Evolutionary conservation across 2,113 vertebrate species (phyloP).

Genomic region (Passer domesticus): DNA sequence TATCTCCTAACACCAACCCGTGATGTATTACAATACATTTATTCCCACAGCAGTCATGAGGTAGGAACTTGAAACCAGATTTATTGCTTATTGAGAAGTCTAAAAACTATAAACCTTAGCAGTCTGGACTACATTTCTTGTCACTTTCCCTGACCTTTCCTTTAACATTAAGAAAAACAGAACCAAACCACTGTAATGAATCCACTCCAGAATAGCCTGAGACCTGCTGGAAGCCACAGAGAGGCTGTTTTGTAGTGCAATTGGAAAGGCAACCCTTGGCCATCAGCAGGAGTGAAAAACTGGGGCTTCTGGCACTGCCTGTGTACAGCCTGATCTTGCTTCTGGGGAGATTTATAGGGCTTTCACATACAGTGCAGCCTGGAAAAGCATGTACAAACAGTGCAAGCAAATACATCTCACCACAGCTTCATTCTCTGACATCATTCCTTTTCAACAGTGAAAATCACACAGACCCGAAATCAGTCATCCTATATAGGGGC

Average conservation of each 20-base stretch:
- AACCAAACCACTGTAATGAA: neutral
- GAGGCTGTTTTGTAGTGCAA: neutral
- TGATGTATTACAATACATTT: neutral
- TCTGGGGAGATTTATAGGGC: constrained; percentile 10
- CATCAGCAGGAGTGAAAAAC: neutral
- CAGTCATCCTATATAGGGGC: neutral
- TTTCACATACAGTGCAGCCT: neutral
- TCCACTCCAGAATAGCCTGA: neutral
- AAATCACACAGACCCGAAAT: neutral
- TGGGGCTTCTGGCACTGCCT: neutral
- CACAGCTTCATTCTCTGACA: neutral
- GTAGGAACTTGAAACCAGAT: neutral
- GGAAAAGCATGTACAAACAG: neutral
- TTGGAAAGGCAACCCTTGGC: neutral
- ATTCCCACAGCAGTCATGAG: neutral
- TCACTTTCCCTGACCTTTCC: neutral
- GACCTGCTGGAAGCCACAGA: neutral
- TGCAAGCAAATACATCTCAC: neutral
- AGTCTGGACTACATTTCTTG: neutral
- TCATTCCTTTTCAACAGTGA: neutral
- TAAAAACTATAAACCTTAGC: neutral
- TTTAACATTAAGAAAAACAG: neutral
- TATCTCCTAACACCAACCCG: neutral
- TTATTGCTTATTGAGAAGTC: neutral
- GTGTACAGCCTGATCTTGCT: neutral